phyloP scores from a whole-genome alignment of 2,113 vertebrate genomes.

The Tenrec ecaudatus region DNA sequence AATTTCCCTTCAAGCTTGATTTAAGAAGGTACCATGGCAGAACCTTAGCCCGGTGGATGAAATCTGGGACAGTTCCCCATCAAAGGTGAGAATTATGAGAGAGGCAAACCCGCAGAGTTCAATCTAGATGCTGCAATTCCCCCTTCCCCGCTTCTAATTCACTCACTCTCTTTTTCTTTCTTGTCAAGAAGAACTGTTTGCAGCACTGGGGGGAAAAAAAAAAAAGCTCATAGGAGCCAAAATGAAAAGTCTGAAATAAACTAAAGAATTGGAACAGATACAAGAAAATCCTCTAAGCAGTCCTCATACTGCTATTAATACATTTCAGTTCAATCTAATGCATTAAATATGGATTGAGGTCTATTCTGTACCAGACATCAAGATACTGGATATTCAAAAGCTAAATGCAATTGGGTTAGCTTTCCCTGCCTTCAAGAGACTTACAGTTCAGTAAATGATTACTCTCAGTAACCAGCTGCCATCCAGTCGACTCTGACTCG shows the following conservation, averaged over 20 bases:
- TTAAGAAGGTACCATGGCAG: constrained; percentile 85
- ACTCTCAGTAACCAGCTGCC: background rate
- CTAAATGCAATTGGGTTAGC: background rate
- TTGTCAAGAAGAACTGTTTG: constrained; percentile 71
- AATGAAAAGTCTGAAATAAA: constrained; percentile 31
- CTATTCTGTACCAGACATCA: background rate
- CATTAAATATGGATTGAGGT: background rate
- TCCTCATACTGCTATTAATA: background rate
- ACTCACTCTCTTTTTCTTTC: constrained; percentile 32
- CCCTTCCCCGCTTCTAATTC: background rate
- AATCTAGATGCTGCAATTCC: constrained; percentile 41
- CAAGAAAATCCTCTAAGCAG: background rate
- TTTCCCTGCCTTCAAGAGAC: background rate
- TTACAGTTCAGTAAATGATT: background rate
- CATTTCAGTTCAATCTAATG: constrained; percentile 32
- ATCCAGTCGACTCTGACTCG: background rate
- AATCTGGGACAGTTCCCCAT: constrained; percentile 79
- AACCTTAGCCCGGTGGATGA: constrained; percentile 73
- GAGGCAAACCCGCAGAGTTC: constrained; percentile 74
- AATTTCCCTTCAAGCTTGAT: constrained; percentile 89
- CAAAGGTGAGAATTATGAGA: constrained; percentile 84
- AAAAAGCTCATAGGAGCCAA: constrained; percentile 36
- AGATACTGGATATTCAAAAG: background rate
- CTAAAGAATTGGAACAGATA: constrained; percentile 53
- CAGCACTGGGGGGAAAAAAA: background rate